These are phyloP conservation scores for Chymomyza costata DNA, from an alignment of 1,140 invertebrate genomes.

Conservation along the genomic window DNA sequence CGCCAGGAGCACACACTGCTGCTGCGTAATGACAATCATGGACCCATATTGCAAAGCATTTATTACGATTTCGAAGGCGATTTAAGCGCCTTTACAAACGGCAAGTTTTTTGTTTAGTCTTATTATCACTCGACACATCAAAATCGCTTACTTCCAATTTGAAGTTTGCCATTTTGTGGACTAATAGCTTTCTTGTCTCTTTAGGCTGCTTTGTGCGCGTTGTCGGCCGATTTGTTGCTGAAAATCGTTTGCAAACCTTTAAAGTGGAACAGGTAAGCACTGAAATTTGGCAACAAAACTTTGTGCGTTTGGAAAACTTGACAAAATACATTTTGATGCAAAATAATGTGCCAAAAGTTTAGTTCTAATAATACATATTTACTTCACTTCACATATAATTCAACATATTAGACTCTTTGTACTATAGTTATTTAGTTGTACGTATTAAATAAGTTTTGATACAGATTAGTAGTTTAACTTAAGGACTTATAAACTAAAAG, in stretches of 20 bases:
- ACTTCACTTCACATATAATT: not conserved
- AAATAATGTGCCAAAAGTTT: conserved; percentile 25
- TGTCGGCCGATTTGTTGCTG: conserved; percentile 46
- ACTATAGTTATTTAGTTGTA: conserved; percentile 28
- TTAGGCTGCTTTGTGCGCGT: conserved; percentile 49
- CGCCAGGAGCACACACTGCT: conserved; percentile 43
- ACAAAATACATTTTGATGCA: conserved; percentile 50
- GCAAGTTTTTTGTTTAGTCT: conserved; percentile 21
- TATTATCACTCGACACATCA: not conserved
- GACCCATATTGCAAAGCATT: conserved; percentile 57
- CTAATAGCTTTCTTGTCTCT: not conserved
- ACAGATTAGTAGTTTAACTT: conserved; percentile 16
- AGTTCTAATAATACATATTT: conserved; percentile 7
- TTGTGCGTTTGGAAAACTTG: conserved; percentile 48
- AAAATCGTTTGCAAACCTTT: conserved; percentile 53
- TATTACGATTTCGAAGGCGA: conserved; percentile 55
- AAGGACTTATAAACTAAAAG: conserved; percentile 31
- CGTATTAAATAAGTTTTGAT: not conserved
- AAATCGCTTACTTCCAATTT: too few species aligned
- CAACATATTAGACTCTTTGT: conserved; percentile 44
- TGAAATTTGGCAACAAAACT: conserved; percentile 31
- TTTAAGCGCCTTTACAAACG: conserved; percentile 17
- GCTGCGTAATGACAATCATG: conserved; percentile 39
- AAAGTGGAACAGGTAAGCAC: conserved; percentile 34
- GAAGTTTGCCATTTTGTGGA: too few species aligned